Evolutionary conservation across 1,140 invertebrate species (phyloP), one percentile per base, ranked within the genome.

Genomic region (Amphibalanus amphitrite): DNA sequence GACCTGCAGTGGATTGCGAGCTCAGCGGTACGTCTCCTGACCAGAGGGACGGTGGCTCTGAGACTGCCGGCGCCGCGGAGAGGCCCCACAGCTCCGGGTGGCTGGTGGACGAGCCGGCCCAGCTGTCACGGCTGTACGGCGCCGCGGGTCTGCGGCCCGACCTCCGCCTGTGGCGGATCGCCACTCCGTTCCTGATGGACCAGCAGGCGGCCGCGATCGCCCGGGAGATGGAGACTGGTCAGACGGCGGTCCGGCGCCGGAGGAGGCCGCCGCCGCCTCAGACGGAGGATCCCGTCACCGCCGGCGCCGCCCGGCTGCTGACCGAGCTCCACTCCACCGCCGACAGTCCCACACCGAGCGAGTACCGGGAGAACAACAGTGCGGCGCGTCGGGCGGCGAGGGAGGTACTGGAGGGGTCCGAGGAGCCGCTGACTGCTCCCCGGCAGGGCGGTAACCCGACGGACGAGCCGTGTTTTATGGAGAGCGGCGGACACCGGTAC

Each of bases 171-270:
- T 59, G 47, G 47, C 1, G 28, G n/a, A 29, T 72, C 13, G 10
- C 23, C 69, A 72, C 71, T 8, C 71, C 71, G 10, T 72, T 28
- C 65, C 71, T 67, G 28, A 72, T 72, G 71, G 71, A 72, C 59
- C 68, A 69, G 64, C 67, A 72, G 40, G 71, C 71, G 20, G 29
- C 28, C 3, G 10, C 29, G 28, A 1, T 71, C 3, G 71, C 71
- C 25, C 59, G 29, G 28, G 4, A 26, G 59, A 69, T 69, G 23
- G 70, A 71, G 29, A 29, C 26, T 10, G 25, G 47, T 1, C 10
- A 13, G 13, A 20, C 1, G 13, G 47, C 10, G 20, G 13, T 25
- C 8, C 30, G n/a, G 15, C 71, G 30, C 25, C 33, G 64, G 29
- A 25, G 71, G 25, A 67, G 59, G 13, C 70, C 70, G 25, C 28